Conservation (phyloP, 2,797 vertebrate species). For the Manis crassicaudata region DNA sequence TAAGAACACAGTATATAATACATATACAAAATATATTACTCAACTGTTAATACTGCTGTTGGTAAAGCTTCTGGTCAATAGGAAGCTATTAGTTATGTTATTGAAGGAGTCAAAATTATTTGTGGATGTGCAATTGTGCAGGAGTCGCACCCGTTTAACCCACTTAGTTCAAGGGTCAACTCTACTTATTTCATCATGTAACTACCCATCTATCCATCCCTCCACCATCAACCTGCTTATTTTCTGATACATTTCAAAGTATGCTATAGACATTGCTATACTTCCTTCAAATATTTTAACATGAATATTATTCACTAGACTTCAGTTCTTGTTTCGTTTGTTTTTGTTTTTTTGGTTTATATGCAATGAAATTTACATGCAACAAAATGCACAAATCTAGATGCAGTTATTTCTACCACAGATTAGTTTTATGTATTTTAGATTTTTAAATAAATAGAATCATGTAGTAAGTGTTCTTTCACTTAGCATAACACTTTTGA, state of each 20-base stretch:
- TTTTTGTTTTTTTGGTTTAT: background rate
- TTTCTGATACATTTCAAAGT: background rate
- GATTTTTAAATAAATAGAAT: background rate
- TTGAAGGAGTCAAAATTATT: too few relatives aligned
- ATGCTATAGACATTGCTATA: background rate
- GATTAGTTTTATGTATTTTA: background rate
- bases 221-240: background rate
- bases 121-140: too few relatives aligned
- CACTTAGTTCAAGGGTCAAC: too few relatives aligned
- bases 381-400: background rate
- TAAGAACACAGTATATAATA: too few relatives aligned
- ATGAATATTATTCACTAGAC: background rate
- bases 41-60: too few relatives aligned
- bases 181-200: background rate
- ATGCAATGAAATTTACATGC: background rate
- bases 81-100: too few relatives aligned
- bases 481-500: background rate
- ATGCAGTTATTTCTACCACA: background rate
- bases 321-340: background rate
- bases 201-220: background rate
- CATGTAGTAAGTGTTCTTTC: background rate
- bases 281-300: background rate
- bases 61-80: too few relatives aligned
- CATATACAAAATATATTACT: too few relatives aligned
- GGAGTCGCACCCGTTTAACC: too few relatives aligned